phyloP scores from a whole-genome alignment of 1,140 invertebrate species.

The Acromyrmex echinatior region DNA sequence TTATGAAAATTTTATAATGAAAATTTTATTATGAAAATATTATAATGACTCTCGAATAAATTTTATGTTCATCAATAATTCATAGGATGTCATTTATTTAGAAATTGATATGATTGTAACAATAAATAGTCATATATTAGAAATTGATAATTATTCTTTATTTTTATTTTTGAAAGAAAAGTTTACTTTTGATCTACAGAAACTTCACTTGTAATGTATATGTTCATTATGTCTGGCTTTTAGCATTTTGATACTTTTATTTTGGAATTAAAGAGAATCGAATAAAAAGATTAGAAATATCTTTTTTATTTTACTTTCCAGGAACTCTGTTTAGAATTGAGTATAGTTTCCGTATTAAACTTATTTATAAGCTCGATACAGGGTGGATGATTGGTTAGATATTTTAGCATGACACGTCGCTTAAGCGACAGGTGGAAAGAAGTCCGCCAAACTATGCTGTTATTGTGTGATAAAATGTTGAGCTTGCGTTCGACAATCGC shows the following conservation, averaged over 20 bases:
- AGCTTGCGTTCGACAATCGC: conserved; percentile 33
- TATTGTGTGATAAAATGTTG: conserved; percentile 47
- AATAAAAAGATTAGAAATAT: neutral
- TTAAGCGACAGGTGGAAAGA: conserved; percentile 41
- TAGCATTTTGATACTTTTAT: neutral
- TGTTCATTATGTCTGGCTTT: neutral
- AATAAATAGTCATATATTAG: neutral
- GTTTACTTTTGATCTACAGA: neutral
- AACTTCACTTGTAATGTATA: neutral
- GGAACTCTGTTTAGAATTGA: neutral
- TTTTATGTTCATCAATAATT: neutral
- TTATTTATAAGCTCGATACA: neutral
- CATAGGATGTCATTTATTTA: neutral
- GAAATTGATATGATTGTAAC: neutral
- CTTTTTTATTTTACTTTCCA: conserved; percentile 9
- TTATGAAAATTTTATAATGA: neutral
- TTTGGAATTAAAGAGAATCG: neutral
- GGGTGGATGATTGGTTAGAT: neutral
- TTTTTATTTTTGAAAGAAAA: neutral
- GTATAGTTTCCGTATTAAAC: neutral
- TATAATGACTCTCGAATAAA: neutral
- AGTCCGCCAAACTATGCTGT: conserved; percentile 30
- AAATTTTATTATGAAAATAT: neutral
- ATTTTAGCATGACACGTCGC: conserved; percentile 13
- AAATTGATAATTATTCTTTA: neutral